phyloP scores from a whole-genome alignment of 2,888 invertebrate species.

The Dicycla oo region DNA sequence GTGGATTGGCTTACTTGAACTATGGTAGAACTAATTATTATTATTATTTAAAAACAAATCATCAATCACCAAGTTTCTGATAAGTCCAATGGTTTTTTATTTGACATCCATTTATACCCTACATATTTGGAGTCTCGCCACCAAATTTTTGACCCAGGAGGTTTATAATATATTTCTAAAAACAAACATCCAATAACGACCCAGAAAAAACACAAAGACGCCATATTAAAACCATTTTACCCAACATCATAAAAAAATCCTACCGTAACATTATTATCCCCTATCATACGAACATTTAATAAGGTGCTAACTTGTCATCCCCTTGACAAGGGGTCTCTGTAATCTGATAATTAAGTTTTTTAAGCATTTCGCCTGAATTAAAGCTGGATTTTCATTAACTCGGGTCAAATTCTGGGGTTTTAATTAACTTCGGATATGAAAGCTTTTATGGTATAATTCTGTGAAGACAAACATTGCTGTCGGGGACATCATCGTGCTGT shows the following conservation, averaged over 20 bases:
- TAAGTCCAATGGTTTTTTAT: too few species aligned
- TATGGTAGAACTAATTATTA: too few species aligned
- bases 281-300: constrained; percentile 57
- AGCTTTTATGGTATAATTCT: constrained; percentile 38
- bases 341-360: constrained; percentile 67
- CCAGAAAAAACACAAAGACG: background rate
- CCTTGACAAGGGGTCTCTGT: constrained; percentile 56
- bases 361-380: constrained; percentile 54
- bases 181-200: background rate
- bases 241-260: constrained; percentile 28
- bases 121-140: too few species aligned
- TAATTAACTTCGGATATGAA: constrained; percentile 57
- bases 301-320: constrained; percentile 60
- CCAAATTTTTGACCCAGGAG: too few species aligned
- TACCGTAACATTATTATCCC: constrained; percentile 40
- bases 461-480: constrained; percentile 36
- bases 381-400: constrained; percentile 61
- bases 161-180: too few species aligned
- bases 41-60: too few species aligned
- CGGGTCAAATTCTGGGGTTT: constrained; percentile 53
- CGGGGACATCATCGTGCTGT: background rate
- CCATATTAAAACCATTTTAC: constrained; percentile 5
- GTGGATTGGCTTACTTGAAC: too few species aligned
- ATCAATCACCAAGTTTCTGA: too few species aligned
- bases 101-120: too few species aligned